Percentiles rank a stretch among this genome's conserved stretches.
Evolutionary conservation across 2,113 vertebrate genomes (phyloP).

Genomic region (Periophthalmodon schlosseri): DNA sequence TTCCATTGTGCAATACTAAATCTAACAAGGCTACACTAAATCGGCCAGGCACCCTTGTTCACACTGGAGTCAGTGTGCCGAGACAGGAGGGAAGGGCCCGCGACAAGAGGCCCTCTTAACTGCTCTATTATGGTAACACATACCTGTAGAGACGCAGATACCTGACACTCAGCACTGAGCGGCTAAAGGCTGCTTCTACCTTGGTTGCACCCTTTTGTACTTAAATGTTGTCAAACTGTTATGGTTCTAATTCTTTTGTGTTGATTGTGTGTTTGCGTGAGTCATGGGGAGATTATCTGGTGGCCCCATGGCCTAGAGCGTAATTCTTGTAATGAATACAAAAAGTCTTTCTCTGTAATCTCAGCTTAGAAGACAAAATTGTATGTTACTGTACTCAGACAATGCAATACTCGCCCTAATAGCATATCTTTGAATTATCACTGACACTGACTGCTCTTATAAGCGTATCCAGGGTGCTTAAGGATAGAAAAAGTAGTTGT

Average conservation of each 20-base stretch:
- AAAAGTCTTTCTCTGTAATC: constrained; percentile 64
- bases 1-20: constrained; percentile 76
- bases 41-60: constrained; percentile 64
- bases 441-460: constrained; percentile 42
- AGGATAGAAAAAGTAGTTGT: constrained; percentile 48
- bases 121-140: constrained; percentile 74
- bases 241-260: constrained; percentile 71
- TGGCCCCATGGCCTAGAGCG: constrained; percentile 59
- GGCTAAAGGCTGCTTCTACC: constrained; percentile 57
- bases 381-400: constrained; percentile 24
- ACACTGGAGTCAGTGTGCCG: constrained; percentile 77
- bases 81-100: constrained; percentile 70
- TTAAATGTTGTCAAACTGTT: constrained; percentile 75
- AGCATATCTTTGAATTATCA: constrained; percentile 51
- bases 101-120: constrained; percentile 78
- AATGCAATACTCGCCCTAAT: constrained; percentile 46
- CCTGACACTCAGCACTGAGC: constrained; percentile 66
- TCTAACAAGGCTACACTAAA: constrained; percentile 70
- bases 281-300: constrained; percentile 69
- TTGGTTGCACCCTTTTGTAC: constrained; percentile 59
- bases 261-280: constrained; percentile 69
- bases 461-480: constrained; percentile 48
- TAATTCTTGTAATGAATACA: constrained; percentile 68
- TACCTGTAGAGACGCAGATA: constrained; percentile 74
- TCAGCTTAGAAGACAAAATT: constrained; percentile 44